These are phyloP conservation scores for Drosophila pallidifrons DNA, from an alignment of 1,140 invertebrate genomes.

Conservation along the genomic window DNA sequence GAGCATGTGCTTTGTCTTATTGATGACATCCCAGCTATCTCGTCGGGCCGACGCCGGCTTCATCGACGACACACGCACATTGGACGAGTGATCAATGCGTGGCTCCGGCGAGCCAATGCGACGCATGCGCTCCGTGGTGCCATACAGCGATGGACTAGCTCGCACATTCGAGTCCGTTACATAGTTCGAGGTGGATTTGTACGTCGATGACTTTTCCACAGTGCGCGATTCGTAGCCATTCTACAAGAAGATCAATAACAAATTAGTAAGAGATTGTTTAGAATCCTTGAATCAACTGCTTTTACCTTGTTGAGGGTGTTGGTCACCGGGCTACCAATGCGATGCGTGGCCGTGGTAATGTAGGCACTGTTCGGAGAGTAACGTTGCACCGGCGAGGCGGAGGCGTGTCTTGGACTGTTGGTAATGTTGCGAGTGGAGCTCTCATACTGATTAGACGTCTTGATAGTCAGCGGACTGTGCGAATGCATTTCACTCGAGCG, in stretches of 20 bases:
- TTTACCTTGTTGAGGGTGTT: slow-evolving; percentile 70
- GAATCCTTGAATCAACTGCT: background rate
- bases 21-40: slow-evolving; percentile 92
- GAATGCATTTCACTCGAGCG: slow-evolving; percentile 78
- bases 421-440: slow-evolving; percentile 68
- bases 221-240: slow-evolving; percentile 78
- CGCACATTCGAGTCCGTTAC: slow-evolving; percentile 76
- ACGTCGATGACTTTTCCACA: slow-evolving; percentile 82
- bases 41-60: slow-evolving; percentile 87
- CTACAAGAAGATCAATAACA: slow-evolving; percentile 22
- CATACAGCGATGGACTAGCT: slow-evolving; percentile 75
- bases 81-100: slow-evolving; percentile 89
- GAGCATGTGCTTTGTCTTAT: slow-evolving; percentile 91
- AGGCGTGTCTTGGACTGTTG: slow-evolving; percentile 75
- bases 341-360: slow-evolving; percentile 78
- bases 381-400: slow-evolving; percentile 79
- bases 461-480: slow-evolving; percentile 83
- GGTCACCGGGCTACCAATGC: slow-evolving; percentile 81
- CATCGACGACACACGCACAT: slow-evolving; percentile 89
- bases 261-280: background rate
- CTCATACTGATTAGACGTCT: slow-evolving; percentile 80
- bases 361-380: slow-evolving; percentile 80
- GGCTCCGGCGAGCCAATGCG: slow-evolving; percentile 85
- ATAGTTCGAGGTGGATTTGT: slow-evolving; percentile 82
- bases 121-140: slow-evolving; percentile 71